phyloP scores from a whole-genome alignment of 2,888 invertebrate species.

The Tenthredo notha region DNA sequence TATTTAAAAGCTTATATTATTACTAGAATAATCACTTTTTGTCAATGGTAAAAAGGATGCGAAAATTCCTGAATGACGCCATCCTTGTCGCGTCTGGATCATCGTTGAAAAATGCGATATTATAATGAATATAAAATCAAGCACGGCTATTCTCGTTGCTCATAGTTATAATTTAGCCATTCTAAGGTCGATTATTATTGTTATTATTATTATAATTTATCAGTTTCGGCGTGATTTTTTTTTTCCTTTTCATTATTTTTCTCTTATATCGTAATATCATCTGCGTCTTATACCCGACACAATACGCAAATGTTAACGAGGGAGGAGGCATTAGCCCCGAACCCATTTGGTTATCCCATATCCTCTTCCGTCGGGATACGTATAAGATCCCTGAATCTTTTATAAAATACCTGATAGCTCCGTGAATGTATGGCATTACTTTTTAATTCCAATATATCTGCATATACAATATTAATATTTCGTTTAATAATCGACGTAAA shows the following conservation, averaged over 20 bases:
- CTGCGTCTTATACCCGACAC: conserved; percentile 31
- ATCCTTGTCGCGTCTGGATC: conserved; percentile 61
- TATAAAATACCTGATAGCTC: conserved; percentile 61
- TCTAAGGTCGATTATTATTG: not conserved
- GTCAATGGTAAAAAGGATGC: conserved; percentile 36
- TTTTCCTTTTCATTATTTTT: conserved; percentile 6
- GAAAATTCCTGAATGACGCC: conserved; percentile 61
- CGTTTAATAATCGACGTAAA: conserved; percentile 59
- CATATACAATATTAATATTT: conserved; percentile 59
- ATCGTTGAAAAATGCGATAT: conserved; percentile 11
- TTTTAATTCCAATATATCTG: conserved; percentile 60
- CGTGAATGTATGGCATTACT: conserved; percentile 63
- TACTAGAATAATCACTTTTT: conserved; percentile 8
- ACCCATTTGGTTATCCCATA: conserved; percentile 43
- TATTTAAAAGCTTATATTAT: not conserved
- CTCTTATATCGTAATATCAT: conserved; percentile 13
- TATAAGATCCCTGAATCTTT: conserved; percentile 44
- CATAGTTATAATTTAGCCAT: not conserved
- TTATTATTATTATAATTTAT: not conserved
- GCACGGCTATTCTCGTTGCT: conserved; percentile 13
- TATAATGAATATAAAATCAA: conserved; percentile 9
- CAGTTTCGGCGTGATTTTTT: not conserved
- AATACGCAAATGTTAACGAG: conserved; percentile 39
- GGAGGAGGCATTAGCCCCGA: conserved; percentile 19
- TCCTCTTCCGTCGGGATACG: conserved; percentile 42